A percentile compares a stretch with the other conserved stretches of the same genome.
Conservation (phyloP, 2,113 vertebrate species). For the Oenanthe melanoleuca region DNA sequence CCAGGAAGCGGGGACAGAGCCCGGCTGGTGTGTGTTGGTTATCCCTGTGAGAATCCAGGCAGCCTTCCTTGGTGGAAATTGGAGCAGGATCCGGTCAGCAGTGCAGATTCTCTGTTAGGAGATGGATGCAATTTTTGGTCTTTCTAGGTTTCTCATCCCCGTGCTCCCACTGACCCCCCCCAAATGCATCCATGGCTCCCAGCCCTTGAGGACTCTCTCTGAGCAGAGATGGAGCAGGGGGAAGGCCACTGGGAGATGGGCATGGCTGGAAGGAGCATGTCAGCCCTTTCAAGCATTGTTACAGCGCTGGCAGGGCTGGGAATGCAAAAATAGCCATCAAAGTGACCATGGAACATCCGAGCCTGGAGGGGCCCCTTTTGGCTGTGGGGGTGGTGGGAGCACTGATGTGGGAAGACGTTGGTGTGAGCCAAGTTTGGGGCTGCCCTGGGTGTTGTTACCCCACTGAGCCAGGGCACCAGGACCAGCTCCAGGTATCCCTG, state of each 20-base stretch:
- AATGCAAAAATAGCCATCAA: constrained; percentile 3
- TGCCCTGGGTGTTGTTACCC: neutral
- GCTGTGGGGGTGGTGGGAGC: neutral
- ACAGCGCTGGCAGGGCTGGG: rapidly evolving
- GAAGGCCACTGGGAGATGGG: neutral
- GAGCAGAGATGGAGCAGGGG: neutral
- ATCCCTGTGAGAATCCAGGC: rapidly evolving
- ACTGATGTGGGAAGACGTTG: rapidly evolving
- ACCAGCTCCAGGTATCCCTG: neutral
- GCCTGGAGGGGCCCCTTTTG: neutral
- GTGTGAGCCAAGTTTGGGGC: neutral
- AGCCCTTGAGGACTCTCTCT: neutral
- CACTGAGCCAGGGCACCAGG: neutral
- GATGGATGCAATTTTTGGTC: neutral
- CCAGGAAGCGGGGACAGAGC: neutral
- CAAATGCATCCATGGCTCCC: rapidly evolving
- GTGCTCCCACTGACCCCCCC: neutral
- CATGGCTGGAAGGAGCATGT: neutral
- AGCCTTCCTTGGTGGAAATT: neutral
- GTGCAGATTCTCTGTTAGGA: neutral
- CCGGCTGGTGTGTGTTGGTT: neutral
- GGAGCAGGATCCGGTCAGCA: neutral
- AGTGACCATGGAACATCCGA: neutral
- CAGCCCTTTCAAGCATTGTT: neutral
- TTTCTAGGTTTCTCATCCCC: neutral